Base-by-base conservation (phyloP, 2,888 invertebrate genomes). In the Galerucella calmariensis region DNA sequence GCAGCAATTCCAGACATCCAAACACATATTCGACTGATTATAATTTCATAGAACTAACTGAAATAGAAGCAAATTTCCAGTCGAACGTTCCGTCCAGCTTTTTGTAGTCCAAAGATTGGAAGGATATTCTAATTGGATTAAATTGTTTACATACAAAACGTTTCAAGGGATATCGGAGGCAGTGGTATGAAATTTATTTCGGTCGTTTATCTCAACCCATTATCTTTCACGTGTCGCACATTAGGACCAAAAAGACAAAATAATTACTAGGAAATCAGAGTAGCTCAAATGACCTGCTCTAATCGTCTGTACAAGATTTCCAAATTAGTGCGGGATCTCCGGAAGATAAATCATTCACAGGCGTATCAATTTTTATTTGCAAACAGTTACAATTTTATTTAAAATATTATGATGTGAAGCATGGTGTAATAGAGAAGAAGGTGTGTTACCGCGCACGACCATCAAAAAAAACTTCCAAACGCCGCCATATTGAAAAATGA, bases 231-330 rank as follows among this genome's bases (percentile, higher is more conserved):
- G 46, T 72, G 53, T 51, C 61, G 61, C 61, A 53, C 68, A 35
- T 67, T 20, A 48, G 67, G 41, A 24, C 72, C 20, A 67, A 72
- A 20, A 72, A 67, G 68, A 68, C 72, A 72, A 72, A 72, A 72
- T 72, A 72, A 72, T 72, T 72, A 67, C 68, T 48, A 14, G 51
- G 67, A 62, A 44, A 61, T 68, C 67, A n/a, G 72, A 67, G 56
- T 58, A 62, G 56, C 67, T 63, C 59, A 35, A 63, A 62, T 58
- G 67, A 62, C 71, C 63, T 20, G 20, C 20, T 72, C 56, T 71
- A 74, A 74, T 71, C 67, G 66, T 51, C 56, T 24, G 67, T 56
- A 67, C 71, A 67, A 66, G 67, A 67, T 70, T 74, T 66, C 67
- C 59, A 73, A 69, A 73, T 73, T 66, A 73, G 73, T 73, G 48